Conservation (phyloP, 1,140 invertebrate species). For the Bombus terrestris region DNA sequence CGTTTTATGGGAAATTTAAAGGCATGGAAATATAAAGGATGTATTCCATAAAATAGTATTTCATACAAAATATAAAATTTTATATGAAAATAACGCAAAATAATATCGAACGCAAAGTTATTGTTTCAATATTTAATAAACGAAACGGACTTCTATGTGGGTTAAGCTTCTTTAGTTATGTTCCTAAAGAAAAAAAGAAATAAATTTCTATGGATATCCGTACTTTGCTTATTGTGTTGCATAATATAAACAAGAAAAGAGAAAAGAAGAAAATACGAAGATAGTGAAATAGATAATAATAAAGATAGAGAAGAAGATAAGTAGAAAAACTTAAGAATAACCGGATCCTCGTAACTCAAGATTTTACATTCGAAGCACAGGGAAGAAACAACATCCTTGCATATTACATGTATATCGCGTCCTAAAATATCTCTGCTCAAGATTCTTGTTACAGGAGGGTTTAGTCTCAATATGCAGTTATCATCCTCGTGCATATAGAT, state of each 20-base stretch:
- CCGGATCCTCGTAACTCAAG: not conserved
- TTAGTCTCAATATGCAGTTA: constrained; percentile 67
- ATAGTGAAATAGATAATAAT: no score
- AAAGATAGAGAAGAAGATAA: not conserved
- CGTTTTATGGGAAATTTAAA: not conserved
- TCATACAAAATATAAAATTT: not conserved
- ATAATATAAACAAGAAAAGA: not conserved
- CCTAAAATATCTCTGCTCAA: not conserved
- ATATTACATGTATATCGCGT: not conserved
- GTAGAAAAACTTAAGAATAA: not conserved
- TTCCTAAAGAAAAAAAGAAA: not conserved
- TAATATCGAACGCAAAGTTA: not conserved
- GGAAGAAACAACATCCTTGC: not conserved
- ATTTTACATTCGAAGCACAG: not conserved
- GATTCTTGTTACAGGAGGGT: constrained; percentile 26
- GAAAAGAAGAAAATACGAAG: no score
- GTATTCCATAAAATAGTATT: not conserved
- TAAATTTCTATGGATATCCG: not conserved
- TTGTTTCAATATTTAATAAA: not conserved
- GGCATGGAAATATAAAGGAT: not conserved
- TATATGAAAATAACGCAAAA: not conserved
- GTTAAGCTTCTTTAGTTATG: not conserved
- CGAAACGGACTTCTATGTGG: not conserved
- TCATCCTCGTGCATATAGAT: constrained; percentile 57
- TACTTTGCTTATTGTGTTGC: not conserved